Evolutionary conservation across 2,888 invertebrate genomes (phyloP), one percentile per base, ranked within the genome.

Genomic region (Synergus japonicus): DNA sequence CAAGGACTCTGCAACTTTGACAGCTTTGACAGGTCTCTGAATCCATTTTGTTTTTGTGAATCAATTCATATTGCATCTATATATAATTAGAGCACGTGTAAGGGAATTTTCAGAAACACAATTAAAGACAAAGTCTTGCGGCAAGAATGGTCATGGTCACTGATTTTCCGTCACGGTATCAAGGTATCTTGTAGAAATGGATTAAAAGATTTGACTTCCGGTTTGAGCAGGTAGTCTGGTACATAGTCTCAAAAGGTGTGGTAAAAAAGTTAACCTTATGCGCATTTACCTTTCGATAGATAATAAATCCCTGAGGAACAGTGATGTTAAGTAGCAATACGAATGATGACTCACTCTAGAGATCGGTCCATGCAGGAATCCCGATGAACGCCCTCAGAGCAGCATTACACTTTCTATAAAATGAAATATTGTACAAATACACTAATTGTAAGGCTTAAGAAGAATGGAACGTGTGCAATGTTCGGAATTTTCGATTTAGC

Each of bases 321-420:
- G 54, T 49, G 13, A 69, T 37, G 15, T 54, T 73, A 49, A 15
- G 46, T 29, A 67, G 22, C 49, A 73, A 18, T 46, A 44, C 13
- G 58, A 60, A 43, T 76, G 80, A 63, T 18, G 76, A 89, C 90
- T 91, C 83, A 91, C 91, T 88, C 85, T 85, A 88, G 85, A 76
- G 86, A 88, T 88, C 86, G 88, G 86, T 91, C 89, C 90, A 88
- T 87, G 86, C 86, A 90, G 87, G 88, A 82, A 37, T 73, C 29
- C 49, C 69, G 49, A 54, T 37, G 13, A 73, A 73, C 69, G 37
- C 49, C 83, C 85, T 84, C 85, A 78, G 81, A 78, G 84, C 82
- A 80, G 78, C 81, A 80, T 82, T 76, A 82, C 89, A 80, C 58
- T 76, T 60, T 76, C 76, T 76, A 22, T 12, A 63, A 15, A 63